Evolutionary conservation across 2,797 vertebrate genomes (phyloP), one percentile per base, ranked within the genome.

Genomic region (Morelia viridis): DNA sequence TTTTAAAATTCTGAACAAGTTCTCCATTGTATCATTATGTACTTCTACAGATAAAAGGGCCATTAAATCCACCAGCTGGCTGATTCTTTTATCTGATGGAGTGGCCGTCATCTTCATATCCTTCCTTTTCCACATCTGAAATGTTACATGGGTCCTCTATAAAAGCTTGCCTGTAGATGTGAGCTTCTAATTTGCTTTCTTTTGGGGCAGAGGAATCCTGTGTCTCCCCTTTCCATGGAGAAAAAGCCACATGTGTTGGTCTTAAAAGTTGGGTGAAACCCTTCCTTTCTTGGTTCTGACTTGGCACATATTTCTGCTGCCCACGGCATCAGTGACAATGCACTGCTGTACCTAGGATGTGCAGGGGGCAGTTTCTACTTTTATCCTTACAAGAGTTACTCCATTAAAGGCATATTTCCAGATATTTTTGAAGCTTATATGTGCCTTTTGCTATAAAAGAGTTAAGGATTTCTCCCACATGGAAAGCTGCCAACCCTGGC

Each of bases 391-490:
- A 46, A 80, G 50, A 10, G 12, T 24, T 31, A 68, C 17, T 89
- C 46, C 64, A 35, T 11, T 22, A 50, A 56, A 53, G n/a, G 26
- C 8, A 65, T n/a, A 28, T 53, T 53, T 17, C 87, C 71, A 76
- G 31, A 71, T 41, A 8, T 76, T 76, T 65, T 88, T 3, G 19
- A n/a, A 68, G 17, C 62, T 88, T 53, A 50, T 7, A 17, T 76
- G 17, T 95, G 90, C 28, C 94, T 94, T 95, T 64, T 96, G 95
- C 93, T 96, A 96, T 94, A 96, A 95, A 96, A 93, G 60, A 95
- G 89, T 1, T 0, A 84, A 92, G 31, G 17, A 3, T 71, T 94
- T 94, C 94, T 96, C 95, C 95, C 94, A 95, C 92, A 1, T 94
- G 92, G 91, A 90, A 94, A 87, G 89, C 71, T 92, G 85, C 26